phyloP scores from a whole-genome alignment of 2,888 invertebrate genomes.

The Adela reaumurella region DNA sequence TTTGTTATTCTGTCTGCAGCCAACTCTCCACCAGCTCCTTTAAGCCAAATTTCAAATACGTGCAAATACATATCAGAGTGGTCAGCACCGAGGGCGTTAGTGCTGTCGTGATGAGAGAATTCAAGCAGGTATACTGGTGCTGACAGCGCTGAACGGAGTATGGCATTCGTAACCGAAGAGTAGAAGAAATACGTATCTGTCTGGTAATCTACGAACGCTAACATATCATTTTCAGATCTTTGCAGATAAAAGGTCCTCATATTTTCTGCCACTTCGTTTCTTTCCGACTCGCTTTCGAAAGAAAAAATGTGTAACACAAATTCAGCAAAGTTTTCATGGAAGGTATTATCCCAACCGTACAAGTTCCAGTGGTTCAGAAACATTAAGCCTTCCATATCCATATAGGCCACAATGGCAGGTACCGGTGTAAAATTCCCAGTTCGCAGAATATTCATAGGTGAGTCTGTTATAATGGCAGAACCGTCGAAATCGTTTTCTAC shows the following conservation, averaged over 20 bases:
- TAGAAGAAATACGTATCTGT: background rate
- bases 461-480: background rate
- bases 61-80: conserved; percentile 3
- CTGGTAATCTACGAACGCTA: background rate
- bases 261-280: background rate
- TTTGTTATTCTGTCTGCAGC: conserved; percentile 1
- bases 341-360: background rate
- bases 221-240: background rate
- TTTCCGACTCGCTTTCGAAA: background rate
- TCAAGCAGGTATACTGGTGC: conserved; percentile 2
- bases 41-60: background rate
- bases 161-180: background rate
- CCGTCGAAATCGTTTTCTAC: background rate
- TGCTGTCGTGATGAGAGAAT: conserved; percentile 1
- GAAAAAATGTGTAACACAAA: background rate
- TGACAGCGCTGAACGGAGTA: background rate
- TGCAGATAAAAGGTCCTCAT: conserved; percentile 1
- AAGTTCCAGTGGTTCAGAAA: background rate
- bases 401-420: background rate
- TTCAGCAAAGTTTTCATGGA: background rate
- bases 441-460: background rate
- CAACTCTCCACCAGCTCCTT: background rate
- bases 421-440: background rate
- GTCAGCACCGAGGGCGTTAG: background rate
- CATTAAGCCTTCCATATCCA: conserved; percentile 1